Evolutionary conservation across 2,113 vertebrate genomes (phyloP), one percentile per base, ranked within the genome.

Genomic region (Calidris pugnax): DNA sequence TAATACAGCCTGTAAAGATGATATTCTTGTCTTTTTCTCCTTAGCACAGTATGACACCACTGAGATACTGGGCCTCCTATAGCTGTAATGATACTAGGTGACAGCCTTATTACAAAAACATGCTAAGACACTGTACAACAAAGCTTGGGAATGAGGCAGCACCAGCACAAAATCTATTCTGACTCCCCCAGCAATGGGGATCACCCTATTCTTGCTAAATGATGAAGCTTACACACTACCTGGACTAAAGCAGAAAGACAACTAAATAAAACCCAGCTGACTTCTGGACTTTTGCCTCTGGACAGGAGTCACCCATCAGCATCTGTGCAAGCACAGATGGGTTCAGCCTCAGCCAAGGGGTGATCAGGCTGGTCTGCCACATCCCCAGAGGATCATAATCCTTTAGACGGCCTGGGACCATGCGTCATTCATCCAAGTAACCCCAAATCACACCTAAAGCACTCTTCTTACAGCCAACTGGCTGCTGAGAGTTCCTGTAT

Each of bases 401-500:
- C 63, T 77, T 66, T 13, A 71, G 76, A 43, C 24, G 21, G 84
- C 53, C 75, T 79, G 76, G 63, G 41, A 89, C 30, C 15, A 8
- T n/a, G 14, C 5, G 1, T 89, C 68, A 86, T 67, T 73, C 26
- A 62, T 45, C 10, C 55, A 62, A 35, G 57, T 10, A 63, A 14
- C 21, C 55, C 83, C 5, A 30, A 57, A 83, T 35, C 2, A 0
- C n/a, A 53, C 0, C 0, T 10, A 62, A 57, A 89, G 30, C 0
- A 4, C 55, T 53, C 3, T 48, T 85, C n/a, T 75, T 82, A 51
- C 62, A 88, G 55, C 41, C 60, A 81, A 95, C 51, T 4, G 5
- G 41, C 37, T 74, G 23, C 15, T 66, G 22, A 59, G 27, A 63
- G 35, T n/a, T 87, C 6, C 1, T 2, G 2, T 20, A 48, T 0